These are phyloP conservation scores for Chromis chromis DNA, from an alignment of 2,797 vertebrate species.

Conservation along the genomic window DNA sequence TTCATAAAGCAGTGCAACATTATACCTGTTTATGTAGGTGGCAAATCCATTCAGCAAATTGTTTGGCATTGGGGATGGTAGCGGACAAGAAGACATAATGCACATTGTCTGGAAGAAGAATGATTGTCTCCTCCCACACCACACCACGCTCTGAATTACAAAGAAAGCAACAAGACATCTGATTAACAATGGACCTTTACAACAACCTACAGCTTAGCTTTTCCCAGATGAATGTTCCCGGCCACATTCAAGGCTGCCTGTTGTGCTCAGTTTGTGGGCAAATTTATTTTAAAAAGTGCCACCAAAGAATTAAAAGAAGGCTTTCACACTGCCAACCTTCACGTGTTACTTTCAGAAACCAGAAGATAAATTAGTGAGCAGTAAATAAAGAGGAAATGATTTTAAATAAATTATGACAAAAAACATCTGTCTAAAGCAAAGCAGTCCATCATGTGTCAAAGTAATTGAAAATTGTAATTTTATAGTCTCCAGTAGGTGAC, in stretches of 20 bases:
- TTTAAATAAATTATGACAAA: too few relatives aligned
- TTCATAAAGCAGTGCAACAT: background rate
- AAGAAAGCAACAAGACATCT: background rate
- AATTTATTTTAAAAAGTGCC: background rate
- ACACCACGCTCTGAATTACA: constrained; percentile 92
- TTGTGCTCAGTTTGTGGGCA: background rate
- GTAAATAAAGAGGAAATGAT: too few relatives aligned
- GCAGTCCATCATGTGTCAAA: too few relatives aligned
- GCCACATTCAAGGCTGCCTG: too few relatives aligned
- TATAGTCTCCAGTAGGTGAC: too few relatives aligned
- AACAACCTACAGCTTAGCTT: background rate
- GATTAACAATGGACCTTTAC: background rate
- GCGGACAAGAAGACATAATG: constrained; percentile 98
- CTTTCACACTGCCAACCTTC: background rate
- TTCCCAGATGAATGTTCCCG: background rate
- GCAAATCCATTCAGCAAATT: constrained; percentile 99
- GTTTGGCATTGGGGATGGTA: constrained; percentile 97
- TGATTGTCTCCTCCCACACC: constrained; percentile 99
- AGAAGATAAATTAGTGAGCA: background rate
- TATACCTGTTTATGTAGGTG: constrained; percentile 95
- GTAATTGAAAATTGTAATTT: too few relatives aligned
- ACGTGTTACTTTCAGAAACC: background rate
- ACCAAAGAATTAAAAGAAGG: background rate
- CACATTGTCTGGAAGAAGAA: constrained; percentile 97
- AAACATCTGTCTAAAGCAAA: too few relatives aligned